Base-by-base conservation (phyloP, 1,140 invertebrate genomes). In the Orius insidiosus region DNA sequence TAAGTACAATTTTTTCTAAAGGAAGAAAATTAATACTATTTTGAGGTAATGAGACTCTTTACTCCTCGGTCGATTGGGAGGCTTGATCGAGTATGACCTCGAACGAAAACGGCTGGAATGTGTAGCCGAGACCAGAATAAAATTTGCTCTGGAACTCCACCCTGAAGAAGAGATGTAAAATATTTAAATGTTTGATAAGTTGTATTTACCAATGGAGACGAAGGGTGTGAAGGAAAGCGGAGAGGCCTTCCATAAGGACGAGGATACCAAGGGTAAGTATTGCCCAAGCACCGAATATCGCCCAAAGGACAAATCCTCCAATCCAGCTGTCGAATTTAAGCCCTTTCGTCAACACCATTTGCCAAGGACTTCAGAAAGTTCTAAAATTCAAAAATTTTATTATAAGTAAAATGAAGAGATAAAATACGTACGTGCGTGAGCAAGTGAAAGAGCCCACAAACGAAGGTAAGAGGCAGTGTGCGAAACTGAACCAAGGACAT, bases 401-500 rank as follows among this genome's bases (percentile, higher is more conserved):
- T 33, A 33, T 33, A 7, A 33, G n/a, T 6, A 33, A n/a, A 7
- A n/a, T 33, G 6, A 6, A 6, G n/a, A 33, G 32, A 33, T 7
- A 33, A 33, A 14, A n/a, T 4, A 58, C 56, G 55, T 52, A 58
- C 56, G 92, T 39, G 92, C 88, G 72, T 98, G 95, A 56, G 95
- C 94, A 36, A 98, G 72, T 42, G 90, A 96, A 44, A 98, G 68
- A 46, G 95, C 95, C 95, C 95, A 99, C 37, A 99, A 74, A 55
- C 95, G 89, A 11, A 99, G 74, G 68, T 98, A 99, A 0, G 93
- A 98, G 9, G 95, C 95, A n/a, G 95, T 98, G 56, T 98, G 93
- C 0, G 93, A 97, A 9, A 98, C 82, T 53, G 88, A 96, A 35
- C 94, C 93, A 47, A 99, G 68, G 48, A 95, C 92, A 64, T 92